phyloP scores from a whole-genome alignment of 2,888 invertebrate genomes.

The Ypsolopha sequella region DNA sequence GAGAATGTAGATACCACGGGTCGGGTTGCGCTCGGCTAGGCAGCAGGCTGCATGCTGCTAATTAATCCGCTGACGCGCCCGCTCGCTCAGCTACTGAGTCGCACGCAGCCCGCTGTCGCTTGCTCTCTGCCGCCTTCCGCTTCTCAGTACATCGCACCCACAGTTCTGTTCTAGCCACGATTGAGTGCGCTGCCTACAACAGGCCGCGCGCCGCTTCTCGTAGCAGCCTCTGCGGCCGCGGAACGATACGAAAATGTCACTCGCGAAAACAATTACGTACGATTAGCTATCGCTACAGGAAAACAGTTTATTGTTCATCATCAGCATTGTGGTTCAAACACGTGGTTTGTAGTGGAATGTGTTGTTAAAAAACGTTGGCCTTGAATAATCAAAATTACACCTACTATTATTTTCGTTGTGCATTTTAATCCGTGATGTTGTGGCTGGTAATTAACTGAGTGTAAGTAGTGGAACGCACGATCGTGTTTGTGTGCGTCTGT shows the following conservation, averaged over 20 bases:
- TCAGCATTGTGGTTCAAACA: background rate
- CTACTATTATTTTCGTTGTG: slow-evolving; percentile 28
- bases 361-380: slow-evolving; percentile 50
- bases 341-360: slow-evolving; percentile 35
- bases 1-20: background rate
- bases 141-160: slow-evolving; percentile 20
- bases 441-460: slow-evolving; percentile 32
- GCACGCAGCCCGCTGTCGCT: slow-evolving; percentile 1
- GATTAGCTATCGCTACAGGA: slow-evolving; percentile 47
- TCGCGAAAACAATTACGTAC: slow-evolving; percentile 52
- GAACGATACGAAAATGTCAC: slow-evolving; percentile 31
- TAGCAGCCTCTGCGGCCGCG: slow-evolving; percentile 18
- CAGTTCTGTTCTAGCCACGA: slow-evolving; percentile 64
- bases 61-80: slow-evolving; percentile 1
- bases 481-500: slow-evolving; percentile 25
- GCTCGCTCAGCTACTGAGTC: background rate
- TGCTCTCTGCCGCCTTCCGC: slow-evolving; percentile 10
- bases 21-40: slow-evolving; percentile 3
- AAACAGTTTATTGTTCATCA: slow-evolving; percentile 23
- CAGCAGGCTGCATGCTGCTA: background rate
- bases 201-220: slow-evolving; percentile 48
- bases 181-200: slow-evolving; percentile 63
- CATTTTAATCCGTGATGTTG: slow-evolving; percentile 22
- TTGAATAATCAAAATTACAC: slow-evolving; percentile 24
- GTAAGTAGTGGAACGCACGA: slow-evolving; percentile 24